These are phyloP conservation scores for Pipistrellus pygmaeus DNA, from an alignment of 2,797 vertebrate species.

Conservation along the genomic window DNA sequence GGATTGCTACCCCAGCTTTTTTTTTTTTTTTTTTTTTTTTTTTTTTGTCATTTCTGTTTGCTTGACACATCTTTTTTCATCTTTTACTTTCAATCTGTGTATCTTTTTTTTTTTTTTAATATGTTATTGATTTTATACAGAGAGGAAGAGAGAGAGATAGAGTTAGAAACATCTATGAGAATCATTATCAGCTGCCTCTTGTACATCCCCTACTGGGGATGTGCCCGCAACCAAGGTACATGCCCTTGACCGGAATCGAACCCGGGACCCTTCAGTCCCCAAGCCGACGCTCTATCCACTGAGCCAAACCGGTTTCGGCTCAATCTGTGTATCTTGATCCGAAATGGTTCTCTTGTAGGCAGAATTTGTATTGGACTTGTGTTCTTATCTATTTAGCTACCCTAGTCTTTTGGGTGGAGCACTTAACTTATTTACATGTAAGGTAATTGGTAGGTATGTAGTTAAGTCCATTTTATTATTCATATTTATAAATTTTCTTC, in stretches of 20 bases:
- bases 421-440: background rate
- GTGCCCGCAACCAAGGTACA: no score
- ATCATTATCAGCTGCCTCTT: no score
- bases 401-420: background rate
- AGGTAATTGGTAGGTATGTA: background rate
- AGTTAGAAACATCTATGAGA: no score
- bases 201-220: no score
- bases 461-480: background rate
- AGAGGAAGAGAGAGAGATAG: no score
- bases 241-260: no score
- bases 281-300: no score
- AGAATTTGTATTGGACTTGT: background rate
- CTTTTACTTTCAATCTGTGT: background rate
- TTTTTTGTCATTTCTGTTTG: background rate
- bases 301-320: background rate
- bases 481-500: background rate
- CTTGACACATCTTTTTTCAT: background rate
- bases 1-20: background rate
- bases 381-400: background rate
- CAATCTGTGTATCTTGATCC: background rate
- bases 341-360: background rate
- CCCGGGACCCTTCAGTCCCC: no score
- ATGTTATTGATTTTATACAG: no score
- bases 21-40: no score
- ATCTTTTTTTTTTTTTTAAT: background rate